These are phyloP conservation scores for Hoplias malabaricus DNA, from an alignment of 2,113 vertebrate genomes.

Conservation along the genomic window DNA sequence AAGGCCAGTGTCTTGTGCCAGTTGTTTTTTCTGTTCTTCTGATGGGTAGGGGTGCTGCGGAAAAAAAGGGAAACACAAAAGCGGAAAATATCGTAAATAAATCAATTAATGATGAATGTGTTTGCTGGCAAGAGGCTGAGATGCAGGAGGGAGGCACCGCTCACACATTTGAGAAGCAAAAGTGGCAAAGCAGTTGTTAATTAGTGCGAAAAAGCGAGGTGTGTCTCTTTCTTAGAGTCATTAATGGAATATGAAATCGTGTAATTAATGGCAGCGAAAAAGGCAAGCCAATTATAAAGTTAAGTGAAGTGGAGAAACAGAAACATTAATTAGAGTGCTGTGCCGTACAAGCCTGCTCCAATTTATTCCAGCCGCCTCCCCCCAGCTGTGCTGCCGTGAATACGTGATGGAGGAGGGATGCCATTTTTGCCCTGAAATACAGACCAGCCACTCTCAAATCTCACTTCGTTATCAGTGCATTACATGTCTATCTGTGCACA, in stretches of 20 bases:
- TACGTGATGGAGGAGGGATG: conserved; percentile 21
- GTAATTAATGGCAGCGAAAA: conserved; percentile 96
- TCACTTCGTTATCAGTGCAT: neutral
- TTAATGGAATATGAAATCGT: conserved; percentile 95
- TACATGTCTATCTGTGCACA: neutral
- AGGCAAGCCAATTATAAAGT: conserved; percentile 98
- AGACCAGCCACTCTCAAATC: conserved; percentile 3
- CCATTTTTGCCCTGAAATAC: conserved; percentile 7
- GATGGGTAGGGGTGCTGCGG: conserved; percentile 97
- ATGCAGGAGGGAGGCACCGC: conserved; percentile 27
- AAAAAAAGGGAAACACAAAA: conserved; percentile 52
- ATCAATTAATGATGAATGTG: conserved; percentile 49
- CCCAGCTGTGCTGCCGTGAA: conserved; percentile 25
- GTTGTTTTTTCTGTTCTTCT: conserved; percentile 99
- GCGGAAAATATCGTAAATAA: conserved; percentile 37
- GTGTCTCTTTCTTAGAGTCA: conserved; percentile 81
- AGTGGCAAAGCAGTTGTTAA: conserved; percentile 73
- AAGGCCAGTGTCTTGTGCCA: conserved; percentile 99
- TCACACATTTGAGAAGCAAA: conserved; percentile 41
- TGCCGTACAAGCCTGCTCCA: conserved; percentile 78
- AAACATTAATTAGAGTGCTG: conserved; percentile 84
- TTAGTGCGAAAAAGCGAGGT: conserved; percentile 83
- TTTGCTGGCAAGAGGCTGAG: conserved; percentile 40
- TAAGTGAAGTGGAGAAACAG: conserved; percentile 95
- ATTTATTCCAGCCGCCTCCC: conserved; percentile 72